phyloP scores from a whole-genome alignment of 2,888 invertebrate species.

The Standfussiana lucernea region DNA sequence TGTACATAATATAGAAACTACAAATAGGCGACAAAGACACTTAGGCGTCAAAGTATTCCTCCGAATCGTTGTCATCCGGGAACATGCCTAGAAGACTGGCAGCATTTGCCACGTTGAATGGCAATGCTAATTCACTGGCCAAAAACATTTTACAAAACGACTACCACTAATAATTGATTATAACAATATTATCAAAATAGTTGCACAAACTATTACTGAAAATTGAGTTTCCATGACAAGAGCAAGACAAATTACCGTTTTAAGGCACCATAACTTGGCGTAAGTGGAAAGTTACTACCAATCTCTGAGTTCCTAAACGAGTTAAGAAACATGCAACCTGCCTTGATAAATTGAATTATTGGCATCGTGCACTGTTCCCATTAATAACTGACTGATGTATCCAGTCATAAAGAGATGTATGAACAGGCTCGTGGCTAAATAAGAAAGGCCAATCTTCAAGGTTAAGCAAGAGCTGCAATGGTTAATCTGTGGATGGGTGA shows the following conservation, averaged over 20 bases:
- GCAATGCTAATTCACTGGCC: no score
- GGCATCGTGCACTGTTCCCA: background rate
- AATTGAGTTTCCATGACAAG: conserved; percentile 34
- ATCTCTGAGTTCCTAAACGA: conserved; percentile 30
- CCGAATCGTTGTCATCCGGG: no score
- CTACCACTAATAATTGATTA: background rate
- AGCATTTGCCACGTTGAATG: no score
- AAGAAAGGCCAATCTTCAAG: background rate
- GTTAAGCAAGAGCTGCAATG: background rate
- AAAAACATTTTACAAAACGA: no score
- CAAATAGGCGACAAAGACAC: no score
- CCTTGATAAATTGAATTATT: conserved; percentile 36
- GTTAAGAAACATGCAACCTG: conserved; percentile 47
- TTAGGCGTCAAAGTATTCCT: no score
- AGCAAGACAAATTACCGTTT: conserved; percentile 23
- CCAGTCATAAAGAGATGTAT: background rate
- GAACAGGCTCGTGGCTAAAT: background rate
- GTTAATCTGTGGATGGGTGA: background rate
- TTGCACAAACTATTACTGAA: conserved; percentile 9
- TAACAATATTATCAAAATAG: conserved; percentile 6
- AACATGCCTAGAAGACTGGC: no score
- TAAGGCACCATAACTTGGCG: conserved; percentile 17
- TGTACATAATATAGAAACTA: no score
- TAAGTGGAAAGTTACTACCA: conserved; percentile 49
- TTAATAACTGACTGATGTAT: background rate